Evolutionary conservation across 2,888 invertebrate genomes (phyloP), one percentile per base, ranked within the genome.

Genomic region (Ceramica pisi): DNA sequence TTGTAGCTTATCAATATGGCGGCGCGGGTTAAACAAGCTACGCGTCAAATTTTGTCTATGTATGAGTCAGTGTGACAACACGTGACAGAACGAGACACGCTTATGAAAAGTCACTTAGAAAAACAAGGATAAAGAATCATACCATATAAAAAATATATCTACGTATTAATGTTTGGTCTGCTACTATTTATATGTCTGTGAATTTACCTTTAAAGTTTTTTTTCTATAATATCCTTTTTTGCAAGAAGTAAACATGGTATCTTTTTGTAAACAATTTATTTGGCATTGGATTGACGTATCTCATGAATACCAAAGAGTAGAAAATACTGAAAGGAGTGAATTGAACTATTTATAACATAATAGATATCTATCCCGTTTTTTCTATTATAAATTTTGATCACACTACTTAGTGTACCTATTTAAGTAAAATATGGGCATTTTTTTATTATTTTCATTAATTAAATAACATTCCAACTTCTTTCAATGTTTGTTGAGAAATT

Each of bases 311-410:
- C 81, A 82, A 85, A 81, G 80, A 87, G 85, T 87, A 83, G 82
- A 86, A 87, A 87, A 85, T 86, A 86, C 73, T 78, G 66, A 80
- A 73, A 60, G 71, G 71, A 80, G 83, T 85, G 77, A 82, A 87
- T 87, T 88, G 82, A 87, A 85, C 84, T 86, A 88, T 86, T 87
- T 77, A 87, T 90, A 92, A 90, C 84, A 89, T 88, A 86, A 87
- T 91, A 90, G 87, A 87, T 91, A 90, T 90, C 86, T 91, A 90
- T 93, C 91, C 91, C 88, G 84, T 89, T 92, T 94, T 93, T 80
- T 81, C 81, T 92, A 90, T 92, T 87, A 86, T 88, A 89, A 88
- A 89, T 88, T 89, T 90, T 90, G 87, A 90, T 89, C 92, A 93
- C 91, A 88, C 83, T 91, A 91, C 84, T 91, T 93, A 90, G 83